phyloP scores from a whole-genome alignment of 2,113 vertebrate genomes.

The Brachypteracias leptosomus region DNA sequence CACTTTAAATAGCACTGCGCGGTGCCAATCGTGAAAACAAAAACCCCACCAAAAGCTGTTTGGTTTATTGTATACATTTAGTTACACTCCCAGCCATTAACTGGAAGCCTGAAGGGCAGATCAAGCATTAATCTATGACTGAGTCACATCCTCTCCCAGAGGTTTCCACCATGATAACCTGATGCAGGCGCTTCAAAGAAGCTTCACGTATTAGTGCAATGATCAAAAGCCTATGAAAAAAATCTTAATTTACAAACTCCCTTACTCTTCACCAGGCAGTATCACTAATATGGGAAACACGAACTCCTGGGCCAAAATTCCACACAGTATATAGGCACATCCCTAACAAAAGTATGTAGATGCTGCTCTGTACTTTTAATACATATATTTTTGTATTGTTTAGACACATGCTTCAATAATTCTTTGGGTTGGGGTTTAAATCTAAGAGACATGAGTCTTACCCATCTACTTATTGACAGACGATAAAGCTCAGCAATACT shows the following conservation, averaged over 20 bases:
- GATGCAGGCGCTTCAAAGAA: not conserved
- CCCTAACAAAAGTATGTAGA: not conserved
- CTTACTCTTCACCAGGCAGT: not conserved
- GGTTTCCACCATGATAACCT: not conserved
- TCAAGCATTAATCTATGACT: not conserved
- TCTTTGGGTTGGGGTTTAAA: not conserved
- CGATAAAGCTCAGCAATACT: not conserved
- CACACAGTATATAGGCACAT: not conserved
- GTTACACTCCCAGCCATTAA: not conserved
- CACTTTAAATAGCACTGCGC: not conserved
- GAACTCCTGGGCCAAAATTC: not conserved
- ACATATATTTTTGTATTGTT: not conserved
- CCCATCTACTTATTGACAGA: not conserved
- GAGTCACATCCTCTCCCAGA: not conserved
- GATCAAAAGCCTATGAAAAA: constrained; percentile 23
- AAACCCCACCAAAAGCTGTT: not conserved
- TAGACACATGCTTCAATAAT: not conserved
- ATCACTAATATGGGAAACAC: not conserved
- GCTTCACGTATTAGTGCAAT: not conserved
- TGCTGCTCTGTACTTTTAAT: not conserved
- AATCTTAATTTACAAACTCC: not conserved
- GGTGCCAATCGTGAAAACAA: not conserved
- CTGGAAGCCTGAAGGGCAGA: not conserved
- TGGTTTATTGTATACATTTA: not conserved
- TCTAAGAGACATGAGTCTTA: not conserved